Evolutionary conservation across 2,888 invertebrate species (phyloP).

Genomic region (Nesidiocoris tenuis): DNA sequence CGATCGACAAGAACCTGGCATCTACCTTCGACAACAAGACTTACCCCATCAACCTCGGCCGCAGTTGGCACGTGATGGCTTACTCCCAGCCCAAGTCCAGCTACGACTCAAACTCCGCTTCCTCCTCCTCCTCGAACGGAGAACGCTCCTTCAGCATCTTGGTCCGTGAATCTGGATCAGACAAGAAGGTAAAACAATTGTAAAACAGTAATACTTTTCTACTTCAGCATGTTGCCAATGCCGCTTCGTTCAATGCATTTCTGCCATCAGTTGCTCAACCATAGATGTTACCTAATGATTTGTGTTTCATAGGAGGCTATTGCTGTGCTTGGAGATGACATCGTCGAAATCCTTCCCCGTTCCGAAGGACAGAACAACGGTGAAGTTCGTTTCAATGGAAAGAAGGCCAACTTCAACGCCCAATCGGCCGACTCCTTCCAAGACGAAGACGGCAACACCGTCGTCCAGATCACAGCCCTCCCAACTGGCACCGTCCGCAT

Average conservation of each 20-base stretch:
- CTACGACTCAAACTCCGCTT: conserved; percentile 30
- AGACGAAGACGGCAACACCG: conserved; percentile 51
- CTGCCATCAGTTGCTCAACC: too few relatives aligned
- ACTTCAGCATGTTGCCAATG: background rate
- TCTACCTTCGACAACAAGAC: conserved; percentile 66
- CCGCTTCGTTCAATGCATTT: too few relatives aligned
- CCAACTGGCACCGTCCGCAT: conserved; percentile 58
- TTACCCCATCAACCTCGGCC: conserved; percentile 60
- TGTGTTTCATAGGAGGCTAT: conserved; percentile 59
- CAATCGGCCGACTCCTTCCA: conserved; percentile 57
- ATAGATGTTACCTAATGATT: too few relatives aligned
- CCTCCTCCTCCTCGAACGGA: conserved; percentile 20
- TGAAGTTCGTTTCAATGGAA: conserved; percentile 52
- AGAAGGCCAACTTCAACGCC: conserved; percentile 52
- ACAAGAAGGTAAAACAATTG: conserved; percentile 52
- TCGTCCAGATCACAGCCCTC: conserved; percentile 56
- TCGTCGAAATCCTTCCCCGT: conserved; percentile 54
- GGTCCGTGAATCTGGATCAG: conserved; percentile 48
- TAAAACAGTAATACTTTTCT: background rate
- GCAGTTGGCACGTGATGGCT: conserved; percentile 60
- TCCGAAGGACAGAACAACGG: conserved; percentile 48
- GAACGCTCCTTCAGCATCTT: conserved; percentile 53
- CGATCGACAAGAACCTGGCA: conserved; percentile 61
- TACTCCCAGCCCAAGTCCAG: conserved; percentile 38
- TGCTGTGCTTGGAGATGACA: conserved; percentile 55